Evolutionary conservation across 2,797 vertebrate genomes (phyloP).

Genomic region (Coregonus suidteri): DNA sequence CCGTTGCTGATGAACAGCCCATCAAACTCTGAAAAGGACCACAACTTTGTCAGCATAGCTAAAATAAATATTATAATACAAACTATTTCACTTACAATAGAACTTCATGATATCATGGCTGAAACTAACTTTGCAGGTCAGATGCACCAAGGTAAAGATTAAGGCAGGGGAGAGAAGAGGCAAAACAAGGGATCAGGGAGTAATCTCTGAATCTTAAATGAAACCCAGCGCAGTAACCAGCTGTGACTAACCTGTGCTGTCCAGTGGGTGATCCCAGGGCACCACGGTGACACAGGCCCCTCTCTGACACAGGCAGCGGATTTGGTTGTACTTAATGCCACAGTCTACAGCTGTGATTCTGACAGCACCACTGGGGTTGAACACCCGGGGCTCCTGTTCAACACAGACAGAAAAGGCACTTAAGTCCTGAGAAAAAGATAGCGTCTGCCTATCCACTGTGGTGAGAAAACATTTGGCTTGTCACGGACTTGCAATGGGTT

Average conservation of each 20-base stretch:
- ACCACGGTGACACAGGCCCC: constrained; percentile 87
- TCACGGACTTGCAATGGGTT: background rate
- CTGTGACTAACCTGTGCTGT: constrained; percentile 69
- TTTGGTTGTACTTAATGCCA: constrained; percentile 94
- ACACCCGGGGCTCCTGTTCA: constrained; percentile 77
- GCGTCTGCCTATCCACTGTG: background rate
- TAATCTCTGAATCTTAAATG: too few relatives aligned
- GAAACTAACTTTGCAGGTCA: too few relatives aligned
- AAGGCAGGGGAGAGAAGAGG: background rate
- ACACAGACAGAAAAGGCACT: background rate
- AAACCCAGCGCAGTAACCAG: background rate
- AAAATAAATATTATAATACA: background rate
- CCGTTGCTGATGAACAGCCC: constrained; percentile 95
- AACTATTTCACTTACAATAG: background rate
- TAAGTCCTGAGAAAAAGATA: background rate
- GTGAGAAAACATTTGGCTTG: background rate
- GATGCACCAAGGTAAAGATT: background rate
- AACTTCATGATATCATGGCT: background rate
- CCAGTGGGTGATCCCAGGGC: constrained; percentile 86
- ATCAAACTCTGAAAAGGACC: constrained; percentile 81
- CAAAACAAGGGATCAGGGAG: background rate
- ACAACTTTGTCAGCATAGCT: background rate
- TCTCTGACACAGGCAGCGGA: constrained; percentile 88
- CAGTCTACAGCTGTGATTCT: constrained; percentile 86
- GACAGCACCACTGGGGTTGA: constrained; percentile 78